These are phyloP conservation scores for Druceiella hillmani DNA, from an alignment of 2,888 invertebrate genomes.

Conservation along the genomic window DNA sequence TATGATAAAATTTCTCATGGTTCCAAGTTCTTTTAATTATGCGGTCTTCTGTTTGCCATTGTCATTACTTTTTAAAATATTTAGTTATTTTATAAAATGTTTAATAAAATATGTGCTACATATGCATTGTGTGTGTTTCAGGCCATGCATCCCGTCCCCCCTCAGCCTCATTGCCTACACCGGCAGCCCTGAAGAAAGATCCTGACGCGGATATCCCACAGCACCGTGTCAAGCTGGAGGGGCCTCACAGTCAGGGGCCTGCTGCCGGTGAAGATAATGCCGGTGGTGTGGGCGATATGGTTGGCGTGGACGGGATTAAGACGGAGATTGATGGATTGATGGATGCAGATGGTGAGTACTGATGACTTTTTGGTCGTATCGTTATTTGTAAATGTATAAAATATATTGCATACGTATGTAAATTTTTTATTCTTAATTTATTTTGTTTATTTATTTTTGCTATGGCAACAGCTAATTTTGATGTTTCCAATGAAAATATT, in stretches of 20 bases:
- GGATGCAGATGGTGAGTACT: constrained; percentile 42
- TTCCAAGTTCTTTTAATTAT: too few species aligned
- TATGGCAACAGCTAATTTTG: too few species aligned
- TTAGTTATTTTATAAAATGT: too few species aligned
- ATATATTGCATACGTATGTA: neutral
- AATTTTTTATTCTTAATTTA: neutral
- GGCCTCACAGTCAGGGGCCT: constrained; percentile 35
- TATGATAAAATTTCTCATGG: too few species aligned
- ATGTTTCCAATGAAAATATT: too few species aligned
- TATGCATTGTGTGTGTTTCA: too few species aligned
- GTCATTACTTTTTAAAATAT: too few species aligned
- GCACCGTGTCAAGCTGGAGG: constrained; percentile 46
- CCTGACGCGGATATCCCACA: constrained; percentile 36
- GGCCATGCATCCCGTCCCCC: constrained; percentile 50
- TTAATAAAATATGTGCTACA: too few species aligned
- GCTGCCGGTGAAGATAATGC: constrained; percentile 37
- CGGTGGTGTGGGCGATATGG: constrained; percentile 30
- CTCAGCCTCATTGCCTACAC: constrained; percentile 47
- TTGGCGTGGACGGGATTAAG: constrained; percentile 49
- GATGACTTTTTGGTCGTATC: too few species aligned
- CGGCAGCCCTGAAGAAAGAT: constrained; percentile 48
- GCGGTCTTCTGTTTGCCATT: too few species aligned
- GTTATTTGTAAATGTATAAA: too few species aligned
- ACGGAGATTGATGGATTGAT: constrained; percentile 51
- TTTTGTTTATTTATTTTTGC: constrained; percentile 8